Base-by-base conservation (phyloP, 2,113 vertebrate species). In the Protobothrops flavoviridis region DNA sequence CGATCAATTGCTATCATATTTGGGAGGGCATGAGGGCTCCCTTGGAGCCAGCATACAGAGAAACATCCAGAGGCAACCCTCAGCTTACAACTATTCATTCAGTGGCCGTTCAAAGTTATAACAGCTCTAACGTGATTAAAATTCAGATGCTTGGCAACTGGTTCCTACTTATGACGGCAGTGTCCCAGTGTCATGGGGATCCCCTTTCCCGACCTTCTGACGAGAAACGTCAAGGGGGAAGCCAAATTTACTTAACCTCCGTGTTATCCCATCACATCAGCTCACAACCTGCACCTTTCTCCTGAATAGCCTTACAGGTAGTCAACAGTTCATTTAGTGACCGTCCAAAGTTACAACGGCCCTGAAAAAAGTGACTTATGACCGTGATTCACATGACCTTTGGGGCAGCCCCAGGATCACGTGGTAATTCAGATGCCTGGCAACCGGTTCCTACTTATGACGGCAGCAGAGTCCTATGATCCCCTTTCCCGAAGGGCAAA, bases 201-300 rank as follows among this genome's bases (percentile, higher is more conserved):
- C 45, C 45, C 45, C 45, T 48, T 7, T 48, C 45, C 45, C 6
- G 5, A 48, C 45, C 45, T 48, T 48, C 45, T 6, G 45, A 48
- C 5, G 0, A 6, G 5, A 6, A 48, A 48, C 0, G 0, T 48
- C 45, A 48, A 6, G 45, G 6, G 45, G 45, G 45, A 48, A 48
- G 5, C 5, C 45, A 48, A 6, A 48, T 6, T 48, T 5, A 48
- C 45, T 48, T 48, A 48, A 48, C 45, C 45, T 0, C 45, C 45
- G 45, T 45, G 45, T 45, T 55, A 55, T 55, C 12, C 53, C 53
- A 55, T 3, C 53, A 55, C 12, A 53, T 53, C 53, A 53, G 10
- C 53, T 55, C 53, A 17, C 53, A 17, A 55, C 4, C 53, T 55
- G 53, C 53, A 55, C 13, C 53, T 55, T 55, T 17, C 55, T 56